These are phyloP conservation scores for Chionoecetes opilio DNA, from an alignment of 1,140 invertebrate genomes.

Conservation along the genomic window DNA sequence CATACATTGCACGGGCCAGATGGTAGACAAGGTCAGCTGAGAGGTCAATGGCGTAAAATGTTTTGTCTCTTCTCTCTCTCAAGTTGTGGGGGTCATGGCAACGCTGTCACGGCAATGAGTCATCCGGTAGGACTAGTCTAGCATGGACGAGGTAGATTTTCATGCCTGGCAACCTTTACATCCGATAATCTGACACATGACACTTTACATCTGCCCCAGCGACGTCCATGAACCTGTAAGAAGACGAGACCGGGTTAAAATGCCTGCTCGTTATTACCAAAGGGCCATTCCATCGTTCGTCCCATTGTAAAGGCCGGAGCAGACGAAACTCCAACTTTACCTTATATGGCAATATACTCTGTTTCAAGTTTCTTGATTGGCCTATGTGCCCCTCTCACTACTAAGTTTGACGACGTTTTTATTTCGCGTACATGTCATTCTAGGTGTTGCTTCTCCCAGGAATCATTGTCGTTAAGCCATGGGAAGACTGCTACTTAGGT, in stretches of 20 bases:
- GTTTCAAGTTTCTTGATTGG: conserved; percentile 79
- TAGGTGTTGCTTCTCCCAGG: neutral
- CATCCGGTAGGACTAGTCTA: conserved; percentile 46
- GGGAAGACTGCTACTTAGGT: neutral
- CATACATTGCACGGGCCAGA: neutral
- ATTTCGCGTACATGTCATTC: conserved; percentile 49
- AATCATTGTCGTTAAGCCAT: neutral
- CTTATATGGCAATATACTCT: conserved; percentile 80
- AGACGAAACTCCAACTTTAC: conserved; percentile 78
- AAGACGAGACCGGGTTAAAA: neutral
- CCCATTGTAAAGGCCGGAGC: conserved; percentile 61
- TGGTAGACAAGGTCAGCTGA: neutral
- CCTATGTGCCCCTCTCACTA: conserved; percentile 72
- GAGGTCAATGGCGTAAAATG: neutral
- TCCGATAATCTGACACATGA: conserved; percentile 66
- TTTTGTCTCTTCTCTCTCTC: neutral
- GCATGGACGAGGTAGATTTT: conserved; percentile 48
- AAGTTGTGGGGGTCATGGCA: neutral
- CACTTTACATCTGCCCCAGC: conserved; percentile 40
- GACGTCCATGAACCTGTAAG: neutral
- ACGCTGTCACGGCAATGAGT: conserved; percentile 60
- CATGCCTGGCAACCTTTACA: conserved; percentile 65
- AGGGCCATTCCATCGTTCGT: conserved; percentile 50
- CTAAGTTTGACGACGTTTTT: conserved; percentile 60
- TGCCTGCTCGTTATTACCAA: neutral